phyloP scores from a whole-genome alignment of 2,888 invertebrate species.

The Arenicola marina region DNA sequence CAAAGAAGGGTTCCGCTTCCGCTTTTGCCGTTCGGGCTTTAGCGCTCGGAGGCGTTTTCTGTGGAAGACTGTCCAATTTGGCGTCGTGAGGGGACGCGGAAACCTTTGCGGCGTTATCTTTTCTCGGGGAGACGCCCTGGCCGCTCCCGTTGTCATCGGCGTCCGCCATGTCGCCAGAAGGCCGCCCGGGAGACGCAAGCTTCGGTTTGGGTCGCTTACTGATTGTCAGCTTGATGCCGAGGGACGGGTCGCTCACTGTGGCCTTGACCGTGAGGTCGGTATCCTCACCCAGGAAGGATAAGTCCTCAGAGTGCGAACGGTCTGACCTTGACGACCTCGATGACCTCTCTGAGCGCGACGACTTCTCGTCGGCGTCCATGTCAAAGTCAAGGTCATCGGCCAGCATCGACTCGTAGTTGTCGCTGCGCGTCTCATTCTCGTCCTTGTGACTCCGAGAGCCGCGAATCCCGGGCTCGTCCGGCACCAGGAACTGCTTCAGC shows the following conservation, averaged over 20 bases:
- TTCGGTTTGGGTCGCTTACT: slow-evolving; percentile 15
- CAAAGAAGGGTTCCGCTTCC: slow-evolving; percentile 13
- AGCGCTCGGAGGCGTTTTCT: too few species aligned
- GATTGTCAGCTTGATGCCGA: slow-evolving; percentile 60
- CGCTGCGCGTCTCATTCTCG: slow-evolving; percentile 18
- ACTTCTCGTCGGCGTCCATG: slow-evolving; percentile 8
- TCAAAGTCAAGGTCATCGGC: slow-evolving; percentile 30
- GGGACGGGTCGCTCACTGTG: slow-evolving; percentile 50
- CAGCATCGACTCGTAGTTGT: slow-evolving; percentile 27
- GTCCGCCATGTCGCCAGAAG: too few species aligned
- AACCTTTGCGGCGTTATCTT: too few species aligned
- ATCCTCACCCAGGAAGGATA: slow-evolving; percentile 20
- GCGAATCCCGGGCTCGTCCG: neutral
- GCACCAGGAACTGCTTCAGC: slow-evolving; percentile 49
- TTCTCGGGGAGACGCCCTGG: too few species aligned
- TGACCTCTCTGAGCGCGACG: slow-evolving; percentile 24
- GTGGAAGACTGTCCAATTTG: too few species aligned
- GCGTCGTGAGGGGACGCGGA: too few species aligned
- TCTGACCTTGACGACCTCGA: slow-evolving; percentile 22
- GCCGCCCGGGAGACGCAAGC: too few species aligned
- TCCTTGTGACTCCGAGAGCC: neutral
- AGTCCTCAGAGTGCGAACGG: slow-evolving; percentile 27
- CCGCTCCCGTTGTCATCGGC: too few species aligned
- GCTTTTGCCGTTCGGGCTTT: neutral
- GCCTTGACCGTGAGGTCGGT: slow-evolving; percentile 44